Conservation (phyloP, 1,140 invertebrate species). For the Brachionus plicatilis region DNA sequence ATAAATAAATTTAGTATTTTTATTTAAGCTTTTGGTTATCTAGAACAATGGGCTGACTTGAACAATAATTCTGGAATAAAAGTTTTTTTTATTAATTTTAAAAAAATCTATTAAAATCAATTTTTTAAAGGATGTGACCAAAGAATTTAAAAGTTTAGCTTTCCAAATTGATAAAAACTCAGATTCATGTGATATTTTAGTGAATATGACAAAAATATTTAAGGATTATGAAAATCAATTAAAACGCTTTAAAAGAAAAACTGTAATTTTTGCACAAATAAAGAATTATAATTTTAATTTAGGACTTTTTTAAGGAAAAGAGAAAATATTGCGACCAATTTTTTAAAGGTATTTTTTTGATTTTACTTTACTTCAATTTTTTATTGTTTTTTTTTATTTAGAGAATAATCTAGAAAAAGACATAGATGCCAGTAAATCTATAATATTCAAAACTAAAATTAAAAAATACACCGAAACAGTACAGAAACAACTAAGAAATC, state of each 20-base stretch:
- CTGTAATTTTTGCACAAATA: not conserved
- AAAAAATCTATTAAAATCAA: not conserved
- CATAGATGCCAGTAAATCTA: not conserved
- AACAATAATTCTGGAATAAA: not conserved
- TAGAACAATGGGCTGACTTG: not conserved
- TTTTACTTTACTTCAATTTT: not conserved
- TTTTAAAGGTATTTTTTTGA: not conserved
- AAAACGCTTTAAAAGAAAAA: not conserved
- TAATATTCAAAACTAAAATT: not conserved
- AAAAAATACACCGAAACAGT: not conserved
- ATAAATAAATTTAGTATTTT: not conserved
- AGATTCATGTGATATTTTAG: not conserved
- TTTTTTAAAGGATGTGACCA: not conserved
- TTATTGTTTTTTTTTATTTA: not conserved
- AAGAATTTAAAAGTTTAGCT: not conserved
- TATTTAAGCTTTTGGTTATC: not conserved
- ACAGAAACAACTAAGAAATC: not conserved
- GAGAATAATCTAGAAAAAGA: not conserved
- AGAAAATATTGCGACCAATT: too few relatives aligned
- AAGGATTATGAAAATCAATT: constrained; percentile 1
- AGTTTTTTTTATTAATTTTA: not conserved
- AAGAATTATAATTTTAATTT: not conserved
- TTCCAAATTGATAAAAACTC: not conserved
- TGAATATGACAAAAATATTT: not conserved
- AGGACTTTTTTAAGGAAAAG: not conserved